These are phyloP conservation scores for Endomychus coccineus DNA, from an alignment of 2,888 invertebrate species.

Conservation along the genomic window DNA sequence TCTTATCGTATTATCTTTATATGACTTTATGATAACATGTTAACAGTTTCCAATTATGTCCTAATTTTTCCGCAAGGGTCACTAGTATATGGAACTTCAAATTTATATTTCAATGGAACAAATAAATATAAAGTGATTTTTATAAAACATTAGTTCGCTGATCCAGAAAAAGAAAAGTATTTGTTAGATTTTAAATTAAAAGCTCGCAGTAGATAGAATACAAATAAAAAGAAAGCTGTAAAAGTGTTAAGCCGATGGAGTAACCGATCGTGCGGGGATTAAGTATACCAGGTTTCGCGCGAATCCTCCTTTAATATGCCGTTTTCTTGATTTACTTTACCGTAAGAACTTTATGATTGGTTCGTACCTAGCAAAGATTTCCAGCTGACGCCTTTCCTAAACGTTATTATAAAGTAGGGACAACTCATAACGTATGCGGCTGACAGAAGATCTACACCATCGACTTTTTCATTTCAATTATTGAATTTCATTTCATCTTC, in stretches of 20 bases:
- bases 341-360: slow-evolving; percentile 20
- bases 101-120: too few species aligned
- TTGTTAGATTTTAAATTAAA: too few species aligned
- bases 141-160: too few species aligned
- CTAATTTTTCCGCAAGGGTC: too few species aligned
- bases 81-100: too few species aligned
- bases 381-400: slow-evolving; percentile 12
- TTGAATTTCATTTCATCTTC: too few species aligned
- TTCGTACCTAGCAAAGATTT: slow-evolving; percentile 17
- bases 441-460: slow-evolving; percentile 10
- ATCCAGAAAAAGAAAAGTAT: too few species aligned
- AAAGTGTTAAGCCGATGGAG: slow-evolving; percentile 13
- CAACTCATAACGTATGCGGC: slow-evolving; percentile 14
- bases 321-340: slow-evolving; percentile 13
- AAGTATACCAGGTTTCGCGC: slow-evolving; percentile 4
- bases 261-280: slow-evolving; percentile 15
- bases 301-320: slow-evolving; percentile 14
- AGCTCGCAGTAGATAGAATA: slow-evolving; percentile 1
- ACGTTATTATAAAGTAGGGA: slow-evolving; percentile 13
- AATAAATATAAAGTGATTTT: too few species aligned
- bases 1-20: too few species aligned
- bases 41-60: too few species aligned
- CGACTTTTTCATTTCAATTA: slow-evolving; percentile 14
- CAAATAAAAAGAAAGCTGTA: slow-evolving; percentile 8
- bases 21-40: too few species aligned